Evolutionary conservation across 2,797 vertebrate genomes (phyloP).

Genomic region (Aphelocoma californica): DNA sequence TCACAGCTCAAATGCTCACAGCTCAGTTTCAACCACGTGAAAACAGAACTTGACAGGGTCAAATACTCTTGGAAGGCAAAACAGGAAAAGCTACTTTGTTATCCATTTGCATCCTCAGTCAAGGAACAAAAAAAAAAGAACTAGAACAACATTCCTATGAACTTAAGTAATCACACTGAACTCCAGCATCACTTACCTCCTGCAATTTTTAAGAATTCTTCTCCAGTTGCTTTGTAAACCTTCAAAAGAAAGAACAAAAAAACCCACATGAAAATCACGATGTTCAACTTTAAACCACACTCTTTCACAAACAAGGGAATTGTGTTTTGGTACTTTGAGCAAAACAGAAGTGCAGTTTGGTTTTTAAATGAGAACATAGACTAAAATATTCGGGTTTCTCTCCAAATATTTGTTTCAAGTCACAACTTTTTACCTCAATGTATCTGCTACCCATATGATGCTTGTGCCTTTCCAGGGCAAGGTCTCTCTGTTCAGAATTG

Average conservation of each 20-base stretch:
- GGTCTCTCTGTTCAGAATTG: slow-evolving; percentile 89
- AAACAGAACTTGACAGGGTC: not conserved
- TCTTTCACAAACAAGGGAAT: not conserved
- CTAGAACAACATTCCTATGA: not conserved
- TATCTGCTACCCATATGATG: slow-evolving; percentile 98
- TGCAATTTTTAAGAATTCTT: slow-evolving; percentile 97
- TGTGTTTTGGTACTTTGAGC: not conserved
- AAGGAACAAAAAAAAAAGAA: not conserved
- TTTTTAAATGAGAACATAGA: not conserved
- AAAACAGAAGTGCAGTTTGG: not conserved
- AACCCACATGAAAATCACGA: not conserved
- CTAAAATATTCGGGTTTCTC: not conserved
- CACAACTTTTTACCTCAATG: slow-evolving; percentile 84
- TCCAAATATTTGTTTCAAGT: not conserved
- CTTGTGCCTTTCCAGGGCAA: slow-evolving; percentile 93
- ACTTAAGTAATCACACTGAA: not conserved
- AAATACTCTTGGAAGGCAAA: slow-evolving; percentile 17
- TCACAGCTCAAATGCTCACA: not conserved
- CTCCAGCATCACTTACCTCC: slow-evolving; percentile 84
- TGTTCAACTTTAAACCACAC: not conserved
- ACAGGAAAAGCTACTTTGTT: slow-evolving; percentile 11
- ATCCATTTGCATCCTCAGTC: not conserved
- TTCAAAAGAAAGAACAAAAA: slow-evolving; percentile 40
- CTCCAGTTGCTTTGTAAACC: slow-evolving; percentile 98
- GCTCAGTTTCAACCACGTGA: not conserved